These are phyloP conservation scores for Argya squamiceps DNA, from an alignment of 2,797 vertebrate genomes.

Conservation along the genomic window DNA sequence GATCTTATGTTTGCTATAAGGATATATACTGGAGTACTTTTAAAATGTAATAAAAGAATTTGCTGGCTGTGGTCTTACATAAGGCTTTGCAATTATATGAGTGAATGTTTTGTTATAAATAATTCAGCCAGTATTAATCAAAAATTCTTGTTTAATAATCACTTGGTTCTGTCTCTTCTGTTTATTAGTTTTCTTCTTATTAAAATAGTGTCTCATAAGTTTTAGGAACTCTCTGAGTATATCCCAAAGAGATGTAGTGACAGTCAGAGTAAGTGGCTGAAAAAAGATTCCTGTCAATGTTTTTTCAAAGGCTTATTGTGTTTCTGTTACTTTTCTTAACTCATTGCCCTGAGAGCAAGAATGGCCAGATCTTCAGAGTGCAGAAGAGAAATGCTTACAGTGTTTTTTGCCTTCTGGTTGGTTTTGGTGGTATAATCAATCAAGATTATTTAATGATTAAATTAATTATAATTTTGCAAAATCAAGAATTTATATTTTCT, in stretches of 20 bases:
- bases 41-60: not conserved
- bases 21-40: not conserved
- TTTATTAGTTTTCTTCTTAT: slow-evolving; percentile 10
- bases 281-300: not conserved
- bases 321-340: not conserved
- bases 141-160: slow-evolving; percentile 32
- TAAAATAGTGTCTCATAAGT: not conserved
- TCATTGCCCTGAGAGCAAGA: not conserved
- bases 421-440: not conserved
- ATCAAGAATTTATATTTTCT: not conserved
- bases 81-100: not conserved
- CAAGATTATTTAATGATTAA: not conserved
- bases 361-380: not conserved
- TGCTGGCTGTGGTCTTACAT: not conserved
- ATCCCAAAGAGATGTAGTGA: not conserved
- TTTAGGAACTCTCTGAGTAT: not conserved
- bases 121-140: slow-evolving; percentile 57
- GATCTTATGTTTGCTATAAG: not conserved
- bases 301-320: not conserved
- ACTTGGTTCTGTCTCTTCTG: not conserved
- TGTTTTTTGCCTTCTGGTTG: not conserved
- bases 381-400: not conserved
- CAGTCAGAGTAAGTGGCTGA: not conserved
- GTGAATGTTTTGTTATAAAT: slow-evolving; percentile 44
- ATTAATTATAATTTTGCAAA: not conserved